A percentile compares a stretch with the other conserved stretches of the same genome.
Evolutionary conservation across 2,797 vertebrate species (phyloP).

Genomic region (Delichon dasypus): DNA sequence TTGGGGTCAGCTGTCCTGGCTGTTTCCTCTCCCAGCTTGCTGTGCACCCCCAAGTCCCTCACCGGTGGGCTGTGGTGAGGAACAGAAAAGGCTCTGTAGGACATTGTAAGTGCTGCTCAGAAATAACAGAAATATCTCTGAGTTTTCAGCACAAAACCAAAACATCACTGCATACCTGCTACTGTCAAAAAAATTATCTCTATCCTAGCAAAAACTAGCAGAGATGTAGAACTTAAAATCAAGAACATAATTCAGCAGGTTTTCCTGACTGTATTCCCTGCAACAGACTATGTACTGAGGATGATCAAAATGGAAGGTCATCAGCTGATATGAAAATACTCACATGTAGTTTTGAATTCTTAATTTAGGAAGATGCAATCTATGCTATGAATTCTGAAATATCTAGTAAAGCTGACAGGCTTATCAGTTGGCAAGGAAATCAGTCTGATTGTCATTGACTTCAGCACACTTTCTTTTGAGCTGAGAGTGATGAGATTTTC

Average conservation of each 20-base stretch:
- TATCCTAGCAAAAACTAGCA: neutral
- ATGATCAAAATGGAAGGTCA: neutral
- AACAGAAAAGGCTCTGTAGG: neutral
- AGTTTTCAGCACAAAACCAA: neutral
- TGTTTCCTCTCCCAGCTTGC: fast-evolving
- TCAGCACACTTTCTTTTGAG: neutral
- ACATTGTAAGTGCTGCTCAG: neutral
- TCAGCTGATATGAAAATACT: neutral
- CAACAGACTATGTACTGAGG: neutral
- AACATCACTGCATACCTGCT: neutral
- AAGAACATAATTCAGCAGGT: neutral
- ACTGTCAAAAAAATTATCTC: neutral
- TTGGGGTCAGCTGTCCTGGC: neutral
- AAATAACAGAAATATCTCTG: neutral
- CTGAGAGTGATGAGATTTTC: neutral
- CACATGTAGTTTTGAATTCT: neutral
- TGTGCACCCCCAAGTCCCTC: neutral
- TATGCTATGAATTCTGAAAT: neutral
- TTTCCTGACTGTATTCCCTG: neutral
- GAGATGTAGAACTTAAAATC: neutral
- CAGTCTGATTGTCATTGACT: neutral
- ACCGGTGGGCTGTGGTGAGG: neutral
- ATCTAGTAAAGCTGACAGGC: neutral
- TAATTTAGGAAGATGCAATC: neutral
- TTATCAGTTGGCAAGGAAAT: neutral